These are phyloP conservation scores for Scophthalmus maximus DNA, from an alignment of 2,113 vertebrate species.

Conservation along the genomic window DNA sequence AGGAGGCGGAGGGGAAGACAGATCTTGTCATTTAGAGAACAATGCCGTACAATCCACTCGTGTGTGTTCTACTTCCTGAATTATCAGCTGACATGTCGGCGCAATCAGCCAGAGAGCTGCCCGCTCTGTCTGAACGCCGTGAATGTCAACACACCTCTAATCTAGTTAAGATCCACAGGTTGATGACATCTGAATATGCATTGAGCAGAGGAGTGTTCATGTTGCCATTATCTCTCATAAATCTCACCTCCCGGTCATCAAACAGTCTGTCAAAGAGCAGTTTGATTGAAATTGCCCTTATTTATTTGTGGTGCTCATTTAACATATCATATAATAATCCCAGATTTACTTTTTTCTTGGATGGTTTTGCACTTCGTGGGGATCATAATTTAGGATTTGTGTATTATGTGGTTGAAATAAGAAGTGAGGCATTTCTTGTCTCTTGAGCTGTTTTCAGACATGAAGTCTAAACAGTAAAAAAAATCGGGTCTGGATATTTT, in stretches of 20 bases:
- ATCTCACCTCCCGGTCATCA: slow-evolving; percentile 19
- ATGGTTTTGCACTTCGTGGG: too few species aligned
- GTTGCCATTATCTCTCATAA: slow-evolving; percentile 16
- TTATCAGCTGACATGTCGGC: slow-evolving; percentile 72
- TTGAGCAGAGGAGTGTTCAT: slow-evolving; percentile 20
- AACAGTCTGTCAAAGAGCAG: neutral
- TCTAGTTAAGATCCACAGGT: slow-evolving; percentile 56
- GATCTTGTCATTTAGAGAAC: slow-evolving; percentile 78
- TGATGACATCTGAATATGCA: slow-evolving; percentile 55
- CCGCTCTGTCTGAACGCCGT: slow-evolving; percentile 37
- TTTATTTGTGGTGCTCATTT: too few species aligned
- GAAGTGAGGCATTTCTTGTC: too few species aligned
- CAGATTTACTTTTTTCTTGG: too few species aligned
- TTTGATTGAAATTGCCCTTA: too few species aligned
- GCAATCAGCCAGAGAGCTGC: slow-evolving; percentile 70
- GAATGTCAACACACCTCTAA: slow-evolving; percentile 74
- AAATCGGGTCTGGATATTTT: too few species aligned
- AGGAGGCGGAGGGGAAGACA: slow-evolving; percentile 72
- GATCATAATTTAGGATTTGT: too few species aligned
- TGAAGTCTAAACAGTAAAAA: too few species aligned
- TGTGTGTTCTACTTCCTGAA: slow-evolving; percentile 67
- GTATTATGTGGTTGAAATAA: too few species aligned
- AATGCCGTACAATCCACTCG: slow-evolving; percentile 75
- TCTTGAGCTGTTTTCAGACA: too few species aligned
- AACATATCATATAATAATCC: too few species aligned